Evolutionary conservation across 2,888 invertebrate genomes (phyloP), one percentile per base, ranked within the genome.

Genomic region (Scaptomyza caliginosa): DNA sequence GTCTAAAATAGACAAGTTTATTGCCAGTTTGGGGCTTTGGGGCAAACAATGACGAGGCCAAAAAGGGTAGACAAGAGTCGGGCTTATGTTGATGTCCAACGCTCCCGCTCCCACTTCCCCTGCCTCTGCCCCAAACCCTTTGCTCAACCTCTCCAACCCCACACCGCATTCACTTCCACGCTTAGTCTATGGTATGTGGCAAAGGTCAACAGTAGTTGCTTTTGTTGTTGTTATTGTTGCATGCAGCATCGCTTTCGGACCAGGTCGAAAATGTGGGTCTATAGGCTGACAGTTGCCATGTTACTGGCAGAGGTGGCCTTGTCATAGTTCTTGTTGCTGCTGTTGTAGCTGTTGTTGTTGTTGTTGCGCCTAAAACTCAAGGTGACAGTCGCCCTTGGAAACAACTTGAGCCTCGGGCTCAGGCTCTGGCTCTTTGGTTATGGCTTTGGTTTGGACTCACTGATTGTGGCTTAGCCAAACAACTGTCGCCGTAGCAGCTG

Each of bases 1-100:
- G 64, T 24, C 76, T 80, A 78, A 80, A 85, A 85, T 80, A 82
- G 82, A 80, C 80, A 80, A 85, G 80, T 85, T 80, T 85, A 80
- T 85, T 80, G 85, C 82, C 80, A 80, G 79, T 84, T 84, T 80
- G 71, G 78, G 62, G 85, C 82, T 71, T 71, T 68, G 64, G 76
- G 72, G 65, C 79, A 85, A 80, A 80, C 80, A 80, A 84, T 78
- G 85, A 85, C 82, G 85, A 81, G 85, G 80, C 82, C 85, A 85
- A 64, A 72, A 77, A 82, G 82, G 85, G 72, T 78, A 82, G 82
- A 85, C 82, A 82, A 80, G 79, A 68, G 77, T 59, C 59, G 59
- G 67, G 64, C 56, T 67, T 62, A 64, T 67, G 77, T 65, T 80
- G 54, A 32, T 64, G 43, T 26, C 5, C 40, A 2, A 13, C n/a